These are phyloP conservation scores for Gobio gobio DNA, from an alignment of 2,113 vertebrate genomes.

Conservation along the genomic window DNA sequence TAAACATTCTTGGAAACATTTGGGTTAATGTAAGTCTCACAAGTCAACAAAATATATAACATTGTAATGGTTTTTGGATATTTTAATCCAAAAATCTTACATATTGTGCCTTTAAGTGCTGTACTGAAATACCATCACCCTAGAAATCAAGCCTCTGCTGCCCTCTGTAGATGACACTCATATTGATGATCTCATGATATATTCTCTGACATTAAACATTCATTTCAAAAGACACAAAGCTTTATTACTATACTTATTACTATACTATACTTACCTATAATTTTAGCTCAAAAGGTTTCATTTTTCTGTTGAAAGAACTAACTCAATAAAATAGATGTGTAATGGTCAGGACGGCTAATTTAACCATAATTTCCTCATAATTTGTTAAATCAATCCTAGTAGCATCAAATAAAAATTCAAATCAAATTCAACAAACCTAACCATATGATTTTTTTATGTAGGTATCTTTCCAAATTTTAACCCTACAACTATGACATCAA, in stretches of 20 bases:
- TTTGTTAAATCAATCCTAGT: neutral
- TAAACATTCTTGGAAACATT: too few relatives aligned
- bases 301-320: neutral
- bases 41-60: too few relatives aligned
- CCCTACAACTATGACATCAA: neutral
- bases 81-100: too few relatives aligned
- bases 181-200: neutral
- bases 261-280: neutral
- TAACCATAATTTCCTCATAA: neutral
- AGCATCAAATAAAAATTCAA: neutral
- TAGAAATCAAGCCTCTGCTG: constrained; percentile 31
- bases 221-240: neutral
- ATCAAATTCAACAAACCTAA: neutral
- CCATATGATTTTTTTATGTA: neutral
- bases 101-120: neutral
- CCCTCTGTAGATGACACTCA: constrained; percentile 29
- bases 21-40: too few relatives aligned
- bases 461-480: neutral
- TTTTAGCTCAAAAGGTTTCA: neutral
- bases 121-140: neutral
- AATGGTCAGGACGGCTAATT: neutral
- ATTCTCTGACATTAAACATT: neutral
- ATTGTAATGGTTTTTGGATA: too few relatives aligned
- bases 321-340: neutral
- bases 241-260: neutral